Conservation (phyloP, 2,888 invertebrate species). For the Scaptomyza reducta region DNA sequence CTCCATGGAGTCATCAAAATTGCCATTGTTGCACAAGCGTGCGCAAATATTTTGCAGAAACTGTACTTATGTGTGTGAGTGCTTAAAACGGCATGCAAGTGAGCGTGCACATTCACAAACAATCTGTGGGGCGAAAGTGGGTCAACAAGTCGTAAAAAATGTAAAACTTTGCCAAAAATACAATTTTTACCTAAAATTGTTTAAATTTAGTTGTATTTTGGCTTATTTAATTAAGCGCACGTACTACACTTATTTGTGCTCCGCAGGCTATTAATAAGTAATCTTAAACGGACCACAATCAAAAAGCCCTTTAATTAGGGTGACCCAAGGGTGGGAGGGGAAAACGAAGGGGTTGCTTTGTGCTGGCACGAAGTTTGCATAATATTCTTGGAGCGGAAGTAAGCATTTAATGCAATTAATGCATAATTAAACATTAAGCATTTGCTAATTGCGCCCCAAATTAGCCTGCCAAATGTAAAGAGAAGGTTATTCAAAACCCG, state of each 20-base stretch:
- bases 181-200: slow-evolving; percentile 1
- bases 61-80: slow-evolving; percentile 18
- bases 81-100: slow-evolving; percentile 33
- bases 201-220: slow-evolving; percentile 1
- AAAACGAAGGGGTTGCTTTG: background rate
- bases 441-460: slow-evolving; percentile 64
- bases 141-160: slow-evolving; percentile 38
- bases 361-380: slow-evolving; percentile 20
- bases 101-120: slow-evolving; percentile 35
- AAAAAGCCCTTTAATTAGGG: slow-evolving; percentile 6
- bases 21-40: slow-evolving; percentile 41
- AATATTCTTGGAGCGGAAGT: slow-evolving; percentile 67
- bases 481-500: slow-evolving; percentile 18
- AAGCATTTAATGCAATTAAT: slow-evolving; percentile 75
- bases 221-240: background rate
- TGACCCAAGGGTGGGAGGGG: too few relatives aligned
- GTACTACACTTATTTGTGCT: slow-evolving; percentile 6
- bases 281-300: slow-evolving; percentile 14
- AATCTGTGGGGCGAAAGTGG: slow-evolving; percentile 40
- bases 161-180: slow-evolving; percentile 1
- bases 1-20: slow-evolving; percentile 30
- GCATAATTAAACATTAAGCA: slow-evolving; percentile 73
- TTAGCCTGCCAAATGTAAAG: slow-evolving; percentile 46
- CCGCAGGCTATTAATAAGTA: slow-evolving; percentile 33
- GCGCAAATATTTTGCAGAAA: slow-evolving; percentile 42